Base-by-base conservation (phyloP, 2,888 invertebrate genomes). In the Dyspetes luteomarginatus region DNA sequence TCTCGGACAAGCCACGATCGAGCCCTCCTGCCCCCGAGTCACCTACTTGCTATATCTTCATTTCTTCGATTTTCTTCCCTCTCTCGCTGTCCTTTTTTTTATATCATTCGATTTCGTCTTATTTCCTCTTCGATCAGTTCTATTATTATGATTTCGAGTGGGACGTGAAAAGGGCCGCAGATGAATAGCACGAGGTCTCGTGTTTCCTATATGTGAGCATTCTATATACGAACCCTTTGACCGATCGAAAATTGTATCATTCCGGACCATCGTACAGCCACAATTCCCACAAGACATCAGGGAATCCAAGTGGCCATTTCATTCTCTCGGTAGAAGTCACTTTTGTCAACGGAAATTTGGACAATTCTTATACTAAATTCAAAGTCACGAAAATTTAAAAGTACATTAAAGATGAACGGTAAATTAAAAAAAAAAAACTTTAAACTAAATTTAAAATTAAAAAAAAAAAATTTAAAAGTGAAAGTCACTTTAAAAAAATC, bases 81-180 rank as follows among this genome's bases (percentile, higher is more conserved):
- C n/a, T n/a, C 22, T 48, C 48, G 24, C 36, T 52, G 43, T 2
- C 19, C 52, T 62, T 65, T 28, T 36, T 41, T 9, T 52, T 12
- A 26, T 36, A 28, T 15, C 43, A 67, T 60, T 62, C 24, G 45
- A 62, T 68, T 55, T 69, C 48, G 30, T 22, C 24, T 68, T 68
- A 45, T 36, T 36, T 68, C 52, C 55, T 15, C 30, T 45, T 56
- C 45, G 45, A 43, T 26, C 52, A 12, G 26, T 68, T 76, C 62
- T 69, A 76, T 76, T 76, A 68, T 60, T 52, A 62, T 5, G 60
- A 60, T 62, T 58, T 28, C 28, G 36, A 50, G 50, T 41, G 50
- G 68, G 43, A 26, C 24, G 43, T 36, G 9, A 62, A 55, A 48
- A 36, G 48, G 30, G 43, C 36, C 28, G 1, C 52, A 62, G 52